phyloP scores from a whole-genome alignment of 2,888 invertebrate genomes.

The Neoscelio sp. region DNA sequence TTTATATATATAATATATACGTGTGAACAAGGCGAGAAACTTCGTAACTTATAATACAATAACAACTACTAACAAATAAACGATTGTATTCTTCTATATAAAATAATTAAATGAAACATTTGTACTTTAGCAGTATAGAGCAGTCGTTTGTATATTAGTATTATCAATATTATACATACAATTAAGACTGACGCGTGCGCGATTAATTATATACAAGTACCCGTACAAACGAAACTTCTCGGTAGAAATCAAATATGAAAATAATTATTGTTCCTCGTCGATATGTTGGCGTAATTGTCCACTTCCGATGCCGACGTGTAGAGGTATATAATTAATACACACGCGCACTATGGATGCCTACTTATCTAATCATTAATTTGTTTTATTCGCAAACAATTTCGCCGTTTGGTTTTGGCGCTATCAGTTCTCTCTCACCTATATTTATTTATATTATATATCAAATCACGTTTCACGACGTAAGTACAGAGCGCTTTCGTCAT shows the following conservation, averaged over 20 bases:
- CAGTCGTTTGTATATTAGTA: constrained; percentile 81
- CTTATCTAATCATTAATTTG: constrained; percentile 68
- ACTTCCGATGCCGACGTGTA: constrained; percentile 18
- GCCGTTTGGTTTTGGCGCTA: constrained; percentile 55
- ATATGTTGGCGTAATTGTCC: constrained; percentile 56
- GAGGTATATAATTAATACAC: constrained; percentile 64
- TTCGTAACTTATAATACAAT: constrained; percentile 66
- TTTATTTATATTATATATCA: constrained; percentile 65
- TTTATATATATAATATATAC: constrained; percentile 64
- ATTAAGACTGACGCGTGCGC: constrained; percentile 74
- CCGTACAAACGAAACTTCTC: constrained; percentile 34
- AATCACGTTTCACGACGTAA: constrained; percentile 69
- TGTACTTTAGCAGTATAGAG: constrained; percentile 83
- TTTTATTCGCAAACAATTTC: constrained; percentile 61
- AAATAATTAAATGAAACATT: constrained; percentile 83
- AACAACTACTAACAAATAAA: constrained; percentile 69
- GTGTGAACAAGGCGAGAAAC: constrained; percentile 62
- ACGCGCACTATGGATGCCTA: constrained; percentile 59
- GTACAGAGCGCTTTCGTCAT: constrained; percentile 54
- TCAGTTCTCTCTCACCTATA: constrained; percentile 64
- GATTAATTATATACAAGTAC: constrained; percentile 73
- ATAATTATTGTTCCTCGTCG: constrained; percentile 39
- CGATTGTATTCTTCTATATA: constrained; percentile 74
- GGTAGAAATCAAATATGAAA: constrained; percentile 59
- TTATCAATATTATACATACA: constrained; percentile 76